Evolutionary conservation across 2,888 invertebrate species (phyloP).

Genomic region (Caradrina clavipalpis): DNA sequence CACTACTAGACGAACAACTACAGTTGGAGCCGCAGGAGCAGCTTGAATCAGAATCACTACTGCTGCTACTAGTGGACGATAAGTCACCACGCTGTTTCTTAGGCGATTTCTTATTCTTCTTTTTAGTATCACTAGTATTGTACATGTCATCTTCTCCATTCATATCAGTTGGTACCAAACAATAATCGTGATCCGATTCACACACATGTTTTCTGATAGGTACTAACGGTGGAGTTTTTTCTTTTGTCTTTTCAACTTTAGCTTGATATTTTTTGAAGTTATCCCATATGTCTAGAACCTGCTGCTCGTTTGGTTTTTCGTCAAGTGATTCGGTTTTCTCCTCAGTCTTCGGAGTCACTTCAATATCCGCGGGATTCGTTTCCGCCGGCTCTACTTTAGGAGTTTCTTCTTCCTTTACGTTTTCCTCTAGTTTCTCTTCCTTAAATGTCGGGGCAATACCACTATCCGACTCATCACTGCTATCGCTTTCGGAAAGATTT

Average conservation of each 20-base stretch:
- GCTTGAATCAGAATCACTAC: slow-evolving; percentile 94
- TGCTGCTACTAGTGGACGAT: slow-evolving; percentile 94
- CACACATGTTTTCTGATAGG: slow-evolving; percentile 90
- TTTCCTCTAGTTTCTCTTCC: slow-evolving; percentile 69
- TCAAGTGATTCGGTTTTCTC: slow-evolving; percentile 79
- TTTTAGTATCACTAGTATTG: slow-evolving; percentile 76
- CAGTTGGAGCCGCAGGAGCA: slow-evolving; percentile 96
- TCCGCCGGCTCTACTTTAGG: slow-evolving; percentile 59
- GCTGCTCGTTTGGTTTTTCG: slow-evolving; percentile 90
- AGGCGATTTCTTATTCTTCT: slow-evolving; percentile 88
- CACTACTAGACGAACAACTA: slow-evolving; percentile 94
- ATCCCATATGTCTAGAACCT: slow-evolving; percentile 94
- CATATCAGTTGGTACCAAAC: slow-evolving; percentile 88
- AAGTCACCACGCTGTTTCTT: slow-evolving; percentile 87
- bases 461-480: slow-evolving; percentile 92
- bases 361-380: slow-evolving; percentile 47
- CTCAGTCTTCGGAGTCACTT: slow-evolving; percentile 66
- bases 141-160: slow-evolving; percentile 87
- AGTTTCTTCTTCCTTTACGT: slow-evolving; percentile 64
- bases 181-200: slow-evolving; percentile 95
- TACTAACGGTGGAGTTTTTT: slow-evolving; percentile 86
- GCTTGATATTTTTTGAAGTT: slow-evolving; percentile 94
- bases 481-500: slow-evolving; percentile 96
- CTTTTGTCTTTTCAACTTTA: slow-evolving; percentile 91
- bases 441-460: slow-evolving; percentile 75